Evolutionary conservation across 2,797 vertebrate species (phyloP).

Genomic region (Lepus oiostolus): DNA sequence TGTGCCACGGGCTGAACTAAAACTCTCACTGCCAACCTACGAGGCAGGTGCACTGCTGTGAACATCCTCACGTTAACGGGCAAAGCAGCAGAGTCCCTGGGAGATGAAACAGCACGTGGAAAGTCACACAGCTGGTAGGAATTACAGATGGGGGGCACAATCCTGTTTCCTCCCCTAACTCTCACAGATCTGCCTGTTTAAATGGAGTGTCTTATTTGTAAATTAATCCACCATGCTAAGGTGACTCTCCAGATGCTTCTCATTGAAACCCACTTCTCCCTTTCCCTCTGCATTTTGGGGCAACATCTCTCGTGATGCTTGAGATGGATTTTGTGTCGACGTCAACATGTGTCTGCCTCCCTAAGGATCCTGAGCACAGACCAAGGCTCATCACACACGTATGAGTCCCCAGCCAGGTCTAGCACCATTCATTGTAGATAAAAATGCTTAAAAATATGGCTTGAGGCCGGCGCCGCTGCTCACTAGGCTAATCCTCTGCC

Average conservation of each 20-base stretch:
- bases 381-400: neutral
- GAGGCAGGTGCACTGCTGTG: neutral
- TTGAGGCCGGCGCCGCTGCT: no score
- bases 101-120: neutral
- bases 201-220: neutral
- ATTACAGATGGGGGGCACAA: neutral
- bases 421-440: neutral
- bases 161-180: neutral
- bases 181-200: neutral
- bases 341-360: neutral
- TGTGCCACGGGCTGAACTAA: neutral
- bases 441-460: neutral
- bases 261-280: neutral
- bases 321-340: neutral
- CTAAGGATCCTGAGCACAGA: neutral
- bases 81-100: neutral
- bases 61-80: neutral
- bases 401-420: neutral
- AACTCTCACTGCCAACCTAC: neutral
- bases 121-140: neutral
- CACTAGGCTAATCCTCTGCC: no score
- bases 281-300: slow-evolving; percentile 7
- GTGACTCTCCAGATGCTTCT: neutral
- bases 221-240: neutral
- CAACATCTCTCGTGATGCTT: neutral